Conservation (phyloP, 2,888 invertebrate species). For the Tyria jacobaeae region DNA sequence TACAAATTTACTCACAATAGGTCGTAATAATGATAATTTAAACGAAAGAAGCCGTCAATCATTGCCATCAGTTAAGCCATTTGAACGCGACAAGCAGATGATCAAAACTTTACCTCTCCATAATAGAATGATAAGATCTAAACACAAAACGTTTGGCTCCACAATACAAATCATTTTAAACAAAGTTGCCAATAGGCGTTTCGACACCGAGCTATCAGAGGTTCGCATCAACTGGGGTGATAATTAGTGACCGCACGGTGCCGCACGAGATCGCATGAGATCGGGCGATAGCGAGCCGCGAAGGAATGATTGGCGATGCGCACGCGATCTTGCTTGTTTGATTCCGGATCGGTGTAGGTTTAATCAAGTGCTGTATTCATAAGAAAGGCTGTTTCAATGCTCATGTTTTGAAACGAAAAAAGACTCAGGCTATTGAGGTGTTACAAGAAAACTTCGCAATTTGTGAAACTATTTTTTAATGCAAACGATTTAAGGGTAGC, state of each 20-base stretch:
- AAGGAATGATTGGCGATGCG: slow-evolving; percentile 34
- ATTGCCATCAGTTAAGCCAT: slow-evolving; percentile 9
- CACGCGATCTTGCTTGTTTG: slow-evolving; percentile 23
- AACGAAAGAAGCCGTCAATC: slow-evolving; percentile 3
- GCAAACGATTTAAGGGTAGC: too few relatives aligned
- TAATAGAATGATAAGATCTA: slow-evolving; percentile 23
- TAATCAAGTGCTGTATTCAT: slow-evolving; percentile 8
- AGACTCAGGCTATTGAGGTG: neutral
- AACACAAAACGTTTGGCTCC: slow-evolving; percentile 17
- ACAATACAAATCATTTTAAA: slow-evolving; percentile 32
- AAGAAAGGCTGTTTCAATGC: neutral
- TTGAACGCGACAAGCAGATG: slow-evolving; percentile 9
- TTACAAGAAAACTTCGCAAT: too few relatives aligned
- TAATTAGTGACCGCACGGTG: slow-evolving; percentile 30
- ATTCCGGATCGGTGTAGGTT: slow-evolving; percentile 12
- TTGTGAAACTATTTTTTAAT: too few relatives aligned
- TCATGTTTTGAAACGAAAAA: neutral
- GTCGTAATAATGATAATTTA: neutral
- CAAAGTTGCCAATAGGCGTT: slow-evolving; percentile 40
- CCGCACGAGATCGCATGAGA: slow-evolving; percentile 40
- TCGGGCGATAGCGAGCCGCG: slow-evolving; percentile 38
- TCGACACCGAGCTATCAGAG: slow-evolving; percentile 30
- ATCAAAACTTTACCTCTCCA: slow-evolving; percentile 17
- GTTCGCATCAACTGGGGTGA: slow-evolving; percentile 35
- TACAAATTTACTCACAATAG: neutral